Conservation (phyloP, 2,888 invertebrate genomes). For the Himalopsyche tibetana region DNA sequence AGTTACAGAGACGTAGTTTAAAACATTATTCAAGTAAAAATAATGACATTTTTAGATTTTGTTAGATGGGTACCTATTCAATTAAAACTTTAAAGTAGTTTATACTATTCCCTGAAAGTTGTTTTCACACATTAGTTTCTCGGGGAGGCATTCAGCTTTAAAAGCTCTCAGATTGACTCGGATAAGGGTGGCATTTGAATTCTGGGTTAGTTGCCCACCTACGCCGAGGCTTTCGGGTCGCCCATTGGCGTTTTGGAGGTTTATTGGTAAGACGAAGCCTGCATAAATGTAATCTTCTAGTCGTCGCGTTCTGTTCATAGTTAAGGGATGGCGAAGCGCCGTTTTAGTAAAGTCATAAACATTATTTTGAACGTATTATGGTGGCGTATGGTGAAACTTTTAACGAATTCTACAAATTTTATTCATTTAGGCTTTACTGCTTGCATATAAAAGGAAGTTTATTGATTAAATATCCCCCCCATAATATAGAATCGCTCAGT, state of each 20-base stretch:
- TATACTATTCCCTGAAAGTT: conserved; percentile 33
- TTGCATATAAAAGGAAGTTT: too few species aligned
- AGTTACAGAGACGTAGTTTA: too few species aligned
- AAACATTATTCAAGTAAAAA: too few species aligned
- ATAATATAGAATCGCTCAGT: too few species aligned
- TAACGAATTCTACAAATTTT: conserved; percentile 8
- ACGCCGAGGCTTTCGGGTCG: neutral
- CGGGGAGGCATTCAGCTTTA: neutral
- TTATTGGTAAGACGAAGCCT: conserved; percentile 42
- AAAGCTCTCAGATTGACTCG: conserved; percentile 38
- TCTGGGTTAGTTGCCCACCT: conserved; percentile 22
- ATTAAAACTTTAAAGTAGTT: conserved; percentile 42
- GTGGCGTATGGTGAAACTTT: conserved; percentile 1
- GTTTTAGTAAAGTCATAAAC: conserved; percentile 21
- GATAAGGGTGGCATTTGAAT: conserved; percentile 40
- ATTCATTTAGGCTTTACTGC: neutral
- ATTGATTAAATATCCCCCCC: too few species aligned
- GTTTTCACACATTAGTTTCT: conserved; percentile 37
- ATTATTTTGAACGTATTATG: conserved; percentile 17
- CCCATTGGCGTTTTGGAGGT: conserved; percentile 43
- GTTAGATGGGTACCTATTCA: conserved; percentile 8
- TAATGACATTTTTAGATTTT: neutral
- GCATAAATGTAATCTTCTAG: conserved; percentile 39
- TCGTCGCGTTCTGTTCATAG: conserved; percentile 19
- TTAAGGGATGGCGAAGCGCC: conserved; percentile 16